phyloP scores from a whole-genome alignment of 2,888 invertebrate species.

The Seladonia tumulorum region DNA sequence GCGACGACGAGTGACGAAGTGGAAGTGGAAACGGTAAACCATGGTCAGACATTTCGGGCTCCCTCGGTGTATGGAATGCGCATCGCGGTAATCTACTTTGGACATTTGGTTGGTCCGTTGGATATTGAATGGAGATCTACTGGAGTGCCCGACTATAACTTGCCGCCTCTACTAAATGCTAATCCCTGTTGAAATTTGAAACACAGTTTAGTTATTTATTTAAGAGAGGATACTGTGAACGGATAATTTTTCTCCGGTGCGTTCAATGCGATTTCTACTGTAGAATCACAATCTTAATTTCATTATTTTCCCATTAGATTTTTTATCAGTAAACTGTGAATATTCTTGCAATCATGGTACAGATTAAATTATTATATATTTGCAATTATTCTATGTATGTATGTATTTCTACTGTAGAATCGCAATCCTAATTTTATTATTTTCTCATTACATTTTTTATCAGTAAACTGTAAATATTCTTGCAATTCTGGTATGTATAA shows the following conservation, averaged over 20 bases:
- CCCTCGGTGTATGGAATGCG: not conserved
- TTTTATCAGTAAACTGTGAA: no score
- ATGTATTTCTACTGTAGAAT: not conserved
- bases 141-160: not conserved
- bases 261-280: no score
- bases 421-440: not conserved
- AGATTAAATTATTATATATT: no score
- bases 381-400: no score
- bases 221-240: not conserved
- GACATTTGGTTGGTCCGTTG: slow-evolving; percentile 1
- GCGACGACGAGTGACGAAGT: not conserved
- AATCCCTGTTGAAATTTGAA: not conserved
- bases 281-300: no score
- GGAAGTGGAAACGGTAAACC: not conserved
- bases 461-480: no score
- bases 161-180: not conserved
- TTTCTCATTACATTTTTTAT: no score
- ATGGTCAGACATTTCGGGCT: not conserved
- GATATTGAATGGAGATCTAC: slow-evolving; percentile 6
- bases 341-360: no score
- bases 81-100: slow-evolving; percentile 2
- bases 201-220: not conserved
- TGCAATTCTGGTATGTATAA: no score
- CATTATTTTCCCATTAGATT: no score
- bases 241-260: no score